Evolutionary conservation across 2,797 vertebrate species (phyloP), one percentile per base, ranked within the genome.

Genomic region (Morus bassanus): DNA sequence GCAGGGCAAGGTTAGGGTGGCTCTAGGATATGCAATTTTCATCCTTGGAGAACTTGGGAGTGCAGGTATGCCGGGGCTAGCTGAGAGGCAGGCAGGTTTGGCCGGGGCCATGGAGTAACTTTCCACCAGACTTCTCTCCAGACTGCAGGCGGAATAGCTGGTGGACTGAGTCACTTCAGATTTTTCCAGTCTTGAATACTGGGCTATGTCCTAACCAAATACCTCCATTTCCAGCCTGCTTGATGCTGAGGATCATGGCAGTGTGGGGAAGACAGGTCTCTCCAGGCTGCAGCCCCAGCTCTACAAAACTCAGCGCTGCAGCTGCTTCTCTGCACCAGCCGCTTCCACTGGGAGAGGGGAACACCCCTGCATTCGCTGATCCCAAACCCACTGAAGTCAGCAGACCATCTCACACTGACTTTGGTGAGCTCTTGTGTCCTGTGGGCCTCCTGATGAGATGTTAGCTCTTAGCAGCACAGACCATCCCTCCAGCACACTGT

Each of bases 51-150:
- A 80, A 77, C 65, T 51, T 75, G 50, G 54, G 84, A 81, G 46
- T 16, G 53, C 84, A 93, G 79, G 82, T 87, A 72, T 59, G 79
- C 69, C 59, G 69, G 17, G 54, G 70, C 70, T 70, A 74, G 89
- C 74, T 68, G 57, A 86, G 69, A 81, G n/a, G 30, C 61, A 73
- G 83, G 81, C 65, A 93, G 79, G 85, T 92, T 82, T 93, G 68
- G 81, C 48, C 2, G 3, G 50, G 37, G 11, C 64, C 43, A 8
- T 13, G 43, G 73, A 93, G 76, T 91, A 93, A 93, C 87, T 95
- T 96, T 90, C 94, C 95, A 92, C 57, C 67, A 91, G 87, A 53
- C 87, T 75, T 59, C 60, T 93, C 84, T 92, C 65, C 85, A 88
- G 85, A 64, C 76, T 88, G 79, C 87, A 88, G 65, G 65, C 5